Evolutionary conservation across 2,113 vertebrate species (phyloP).

Genomic region (Vulpes lagopus): DNA sequence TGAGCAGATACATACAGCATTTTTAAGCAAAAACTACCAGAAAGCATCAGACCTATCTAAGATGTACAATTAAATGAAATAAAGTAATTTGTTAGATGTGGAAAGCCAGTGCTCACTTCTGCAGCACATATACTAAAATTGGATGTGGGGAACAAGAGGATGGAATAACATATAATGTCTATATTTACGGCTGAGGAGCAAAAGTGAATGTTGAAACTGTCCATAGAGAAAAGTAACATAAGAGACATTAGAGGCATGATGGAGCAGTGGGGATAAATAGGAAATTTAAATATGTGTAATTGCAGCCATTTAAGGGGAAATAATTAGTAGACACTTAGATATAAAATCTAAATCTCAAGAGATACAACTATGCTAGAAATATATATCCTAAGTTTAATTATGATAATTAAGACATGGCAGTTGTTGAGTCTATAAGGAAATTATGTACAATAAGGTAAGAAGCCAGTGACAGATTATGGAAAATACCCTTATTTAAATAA

Average conservation of each 20-base stretch:
- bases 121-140: neutral
- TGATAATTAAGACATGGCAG: neutral
- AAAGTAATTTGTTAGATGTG: neutral
- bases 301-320: neutral
- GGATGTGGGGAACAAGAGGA: neutral
- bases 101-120: neutral
- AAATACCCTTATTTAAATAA: neutral
- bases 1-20: neutral
- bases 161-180: neutral
- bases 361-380: neutral
- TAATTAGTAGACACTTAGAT: neutral
- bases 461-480: neutral
- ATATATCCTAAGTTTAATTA: neutral
- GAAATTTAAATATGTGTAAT: neutral
- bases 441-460: neutral
- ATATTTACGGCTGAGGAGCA: neutral
- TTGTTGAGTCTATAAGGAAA: neutral
- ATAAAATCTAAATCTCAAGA: neutral
- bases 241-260: neutral
- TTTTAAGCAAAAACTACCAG: neutral
- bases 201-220: neutral
- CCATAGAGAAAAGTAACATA: neutral
- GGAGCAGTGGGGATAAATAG: fast-evolving
- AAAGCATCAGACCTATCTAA: neutral
- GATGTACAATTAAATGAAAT: neutral